phyloP scores from a whole-genome alignment of 23 tunicate species.

The Trididemnum nubilum region DNA sequence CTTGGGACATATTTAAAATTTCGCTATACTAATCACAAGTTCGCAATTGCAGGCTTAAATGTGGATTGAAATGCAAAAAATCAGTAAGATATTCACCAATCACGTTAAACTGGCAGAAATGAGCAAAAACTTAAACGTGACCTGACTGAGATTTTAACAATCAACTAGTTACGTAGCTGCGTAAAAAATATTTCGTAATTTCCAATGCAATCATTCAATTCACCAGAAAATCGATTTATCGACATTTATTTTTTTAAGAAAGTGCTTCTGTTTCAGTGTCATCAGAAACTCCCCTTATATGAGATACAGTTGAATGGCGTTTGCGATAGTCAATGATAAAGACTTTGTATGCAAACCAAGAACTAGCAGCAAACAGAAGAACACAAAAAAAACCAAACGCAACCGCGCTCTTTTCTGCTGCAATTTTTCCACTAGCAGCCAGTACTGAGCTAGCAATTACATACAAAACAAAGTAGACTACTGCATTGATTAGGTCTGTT shows the following conservation, averaged over 20 bases:
- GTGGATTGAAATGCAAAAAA: too few species aligned
- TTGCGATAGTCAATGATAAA: slow-evolving; percentile 44
- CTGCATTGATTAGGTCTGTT: slow-evolving; percentile 46
- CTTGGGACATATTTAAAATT: too few species aligned
- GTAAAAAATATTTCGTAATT: too few species aligned
- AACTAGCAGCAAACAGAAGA: slow-evolving; percentile 33
- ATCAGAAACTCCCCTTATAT: slow-evolving; percentile 50
- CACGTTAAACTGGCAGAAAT: too few species aligned
- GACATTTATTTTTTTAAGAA: slow-evolving; percentile 30
- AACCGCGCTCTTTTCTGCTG: slow-evolving; percentile 45
- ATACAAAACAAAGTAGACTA: slow-evolving; percentile 19
- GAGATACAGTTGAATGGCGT: slow-evolving; percentile 52
- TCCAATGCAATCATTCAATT: too few species aligned
- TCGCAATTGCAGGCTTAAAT: too few species aligned
- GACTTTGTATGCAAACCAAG: slow-evolving; percentile 66
- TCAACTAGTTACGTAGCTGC: too few species aligned
- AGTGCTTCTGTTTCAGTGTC: slow-evolving; percentile 38
- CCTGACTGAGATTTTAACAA: too few species aligned
- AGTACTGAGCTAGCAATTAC: slow-evolving; percentile 38
- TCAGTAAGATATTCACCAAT: too few species aligned
- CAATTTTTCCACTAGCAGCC: slow-evolving; percentile 32
- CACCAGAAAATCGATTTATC: too few species aligned
- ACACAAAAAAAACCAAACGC: slow-evolving; percentile 62
- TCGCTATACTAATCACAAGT: too few species aligned
- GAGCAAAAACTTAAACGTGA: too few species aligned